phyloP scores from a whole-genome alignment of 2,113 vertebrate genomes.

The Callorhinus ursinus region DNA sequence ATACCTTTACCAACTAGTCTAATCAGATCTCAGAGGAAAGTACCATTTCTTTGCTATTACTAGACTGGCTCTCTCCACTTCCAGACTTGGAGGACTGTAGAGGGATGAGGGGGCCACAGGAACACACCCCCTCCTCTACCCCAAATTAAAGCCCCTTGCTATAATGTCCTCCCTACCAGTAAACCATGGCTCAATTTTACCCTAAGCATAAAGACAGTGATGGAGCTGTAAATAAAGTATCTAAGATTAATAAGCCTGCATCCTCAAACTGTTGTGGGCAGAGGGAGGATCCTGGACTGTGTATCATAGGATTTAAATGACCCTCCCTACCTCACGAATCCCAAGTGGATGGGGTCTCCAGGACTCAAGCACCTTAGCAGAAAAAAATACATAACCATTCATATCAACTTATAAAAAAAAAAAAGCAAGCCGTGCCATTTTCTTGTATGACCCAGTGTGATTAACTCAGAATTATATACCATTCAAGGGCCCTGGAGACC shows the following conservation, averaged over 20 bases:
- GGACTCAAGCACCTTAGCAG: background rate
- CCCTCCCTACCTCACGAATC: background rate
- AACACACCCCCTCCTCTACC: rapidly evolving
- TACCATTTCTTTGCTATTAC: slow-evolving; percentile 18
- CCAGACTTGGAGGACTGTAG: background rate
- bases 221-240: background rate
- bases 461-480: background rate
- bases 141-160: background rate
- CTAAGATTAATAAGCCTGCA: background rate
- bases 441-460: background rate
- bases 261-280: background rate
- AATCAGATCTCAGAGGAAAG: slow-evolving; percentile 53
- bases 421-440: background rate
- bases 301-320: background rate
- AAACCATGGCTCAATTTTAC: slow-evolving; percentile 30
- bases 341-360: background rate
- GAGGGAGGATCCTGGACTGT: background rate
- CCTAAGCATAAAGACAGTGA: background rate
- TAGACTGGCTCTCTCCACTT: slow-evolving; percentile 15
- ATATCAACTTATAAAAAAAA: background rate
- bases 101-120: background rate
- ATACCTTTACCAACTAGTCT: background rate
- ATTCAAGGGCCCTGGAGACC: background rate
- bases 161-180: background rate
- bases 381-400: background rate